Percentiles rank a stretch among this genome's conserved stretches.
phyloP scores from a whole-genome alignment of 2,113 vertebrate species.

The Cavia porcellus region DNA sequence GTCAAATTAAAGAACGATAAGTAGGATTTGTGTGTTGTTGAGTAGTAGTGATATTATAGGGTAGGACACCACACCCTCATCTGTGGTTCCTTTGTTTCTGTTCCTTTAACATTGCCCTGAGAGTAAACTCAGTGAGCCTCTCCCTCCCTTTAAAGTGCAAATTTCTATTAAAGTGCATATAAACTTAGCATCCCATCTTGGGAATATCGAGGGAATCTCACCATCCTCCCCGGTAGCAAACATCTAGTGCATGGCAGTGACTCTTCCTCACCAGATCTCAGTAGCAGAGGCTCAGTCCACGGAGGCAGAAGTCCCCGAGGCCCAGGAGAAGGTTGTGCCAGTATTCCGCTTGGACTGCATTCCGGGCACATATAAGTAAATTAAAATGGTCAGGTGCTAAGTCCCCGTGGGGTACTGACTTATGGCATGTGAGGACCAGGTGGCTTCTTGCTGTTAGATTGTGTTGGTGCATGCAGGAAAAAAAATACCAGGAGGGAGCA shows the following conservation, averaged over 20 bases:
- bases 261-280: background rate
- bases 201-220: background rate
- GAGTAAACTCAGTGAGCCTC: background rate
- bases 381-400: conserved; percentile 40
- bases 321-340: background rate
- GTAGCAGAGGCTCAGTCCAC: background rate
- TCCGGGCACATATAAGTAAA: conserved; percentile 25
- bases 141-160: background rate
- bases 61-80: background rate
- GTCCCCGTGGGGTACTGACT: conserved; percentile 17
- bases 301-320: background rate
- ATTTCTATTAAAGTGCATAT: background rate
- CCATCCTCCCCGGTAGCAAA: background rate
- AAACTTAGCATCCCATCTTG: background rate
- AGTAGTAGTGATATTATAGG: background rate
- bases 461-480: background rate
- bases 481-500: background rate
- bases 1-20: background rate
- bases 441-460: conserved; percentile 56
- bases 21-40: background rate
- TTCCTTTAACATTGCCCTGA: background rate
- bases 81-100: background rate
- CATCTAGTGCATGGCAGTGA: background rate
- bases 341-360: conserved; percentile 28
- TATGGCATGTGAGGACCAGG: background rate